phyloP scores from a whole-genome alignment of 2,888 invertebrate genomes.

The Nemotelus nigrinus region DNA sequence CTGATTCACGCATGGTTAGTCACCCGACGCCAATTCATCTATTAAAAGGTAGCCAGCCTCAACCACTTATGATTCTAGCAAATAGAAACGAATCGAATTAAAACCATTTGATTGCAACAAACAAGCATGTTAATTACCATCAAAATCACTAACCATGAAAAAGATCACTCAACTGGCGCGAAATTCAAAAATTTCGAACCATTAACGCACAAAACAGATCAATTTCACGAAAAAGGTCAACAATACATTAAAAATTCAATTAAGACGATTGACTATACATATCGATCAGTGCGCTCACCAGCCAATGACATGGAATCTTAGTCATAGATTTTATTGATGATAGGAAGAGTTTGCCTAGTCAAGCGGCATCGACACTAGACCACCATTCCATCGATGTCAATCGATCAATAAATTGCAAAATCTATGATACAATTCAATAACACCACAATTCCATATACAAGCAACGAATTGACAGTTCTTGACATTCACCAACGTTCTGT shows the following conservation, averaged over 20 bases:
- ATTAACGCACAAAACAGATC: slow-evolving; percentile 17
- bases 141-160: no score
- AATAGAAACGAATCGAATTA: no score
- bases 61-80: no score
- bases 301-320: background rate
- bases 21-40: no score
- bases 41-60: no score
- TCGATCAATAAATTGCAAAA: slow-evolving; percentile 3
- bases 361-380: background rate
- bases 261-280: background rate
- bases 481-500: background rate
- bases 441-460: background rate
- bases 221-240: slow-evolving; percentile 18
- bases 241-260: slow-evolving; percentile 26
- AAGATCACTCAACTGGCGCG: no score
- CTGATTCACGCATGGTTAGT: no score
- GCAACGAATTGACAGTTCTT: background rate
- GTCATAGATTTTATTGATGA: background rate
- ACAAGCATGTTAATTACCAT: no score
- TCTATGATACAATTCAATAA: background rate
- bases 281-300: background rate
- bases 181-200: slow-evolving; percentile 8
- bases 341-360: no score
- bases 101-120: no score
- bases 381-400: background rate